Conservation (phyloP, 2,113 vertebrate genomes). For the Leptobrachium ailaonicum region DNA sequence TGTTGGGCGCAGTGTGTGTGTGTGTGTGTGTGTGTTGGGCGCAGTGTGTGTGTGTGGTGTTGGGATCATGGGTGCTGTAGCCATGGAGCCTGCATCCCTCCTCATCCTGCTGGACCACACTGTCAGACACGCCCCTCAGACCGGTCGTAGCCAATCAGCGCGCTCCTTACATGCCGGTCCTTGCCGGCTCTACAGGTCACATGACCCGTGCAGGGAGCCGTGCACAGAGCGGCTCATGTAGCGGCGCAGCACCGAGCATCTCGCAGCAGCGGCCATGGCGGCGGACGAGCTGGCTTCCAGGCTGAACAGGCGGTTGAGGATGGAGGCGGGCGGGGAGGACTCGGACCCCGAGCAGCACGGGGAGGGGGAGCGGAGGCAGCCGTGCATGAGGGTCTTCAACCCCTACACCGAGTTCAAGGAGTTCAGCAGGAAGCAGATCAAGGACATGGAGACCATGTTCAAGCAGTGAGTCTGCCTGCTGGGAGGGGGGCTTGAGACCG, state of each 20-base stretch:
- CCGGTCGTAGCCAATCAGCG: neutral
- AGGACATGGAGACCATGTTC: slow-evolving; percentile 93
- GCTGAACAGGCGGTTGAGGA: slow-evolving; percentile 78
- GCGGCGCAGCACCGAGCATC: neutral
- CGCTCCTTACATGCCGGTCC: slow-evolving; percentile 3
- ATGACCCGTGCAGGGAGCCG: slow-evolving; percentile 12
- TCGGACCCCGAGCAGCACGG: slow-evolving; percentile 73
- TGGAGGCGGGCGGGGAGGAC: slow-evolving; percentile 53
- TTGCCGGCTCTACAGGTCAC: slow-evolving; percentile 12
- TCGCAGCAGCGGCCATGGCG: slow-evolving; percentile 54
- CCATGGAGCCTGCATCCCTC: neutral
- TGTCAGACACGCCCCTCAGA: neutral
- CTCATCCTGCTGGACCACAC: slow-evolving; percentile 5
- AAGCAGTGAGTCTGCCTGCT: slow-evolving; percentile 77
- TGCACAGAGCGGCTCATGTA: neutral
- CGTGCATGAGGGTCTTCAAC: slow-evolving; percentile 83
- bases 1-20: neutral
- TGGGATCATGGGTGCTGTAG: neutral
- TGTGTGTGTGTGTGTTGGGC: neutral
- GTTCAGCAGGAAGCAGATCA: slow-evolving; percentile 91
- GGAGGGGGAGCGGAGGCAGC: slow-evolving; percentile 63
- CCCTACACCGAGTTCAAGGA: slow-evolving; percentile 92
- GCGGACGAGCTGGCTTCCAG: slow-evolving; percentile 79
- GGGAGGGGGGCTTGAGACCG: neutral
- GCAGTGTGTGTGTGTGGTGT: neutral